Base-by-base conservation (phyloP, 2,888 invertebrate genomes). In the Microchrysa polita region DNA sequence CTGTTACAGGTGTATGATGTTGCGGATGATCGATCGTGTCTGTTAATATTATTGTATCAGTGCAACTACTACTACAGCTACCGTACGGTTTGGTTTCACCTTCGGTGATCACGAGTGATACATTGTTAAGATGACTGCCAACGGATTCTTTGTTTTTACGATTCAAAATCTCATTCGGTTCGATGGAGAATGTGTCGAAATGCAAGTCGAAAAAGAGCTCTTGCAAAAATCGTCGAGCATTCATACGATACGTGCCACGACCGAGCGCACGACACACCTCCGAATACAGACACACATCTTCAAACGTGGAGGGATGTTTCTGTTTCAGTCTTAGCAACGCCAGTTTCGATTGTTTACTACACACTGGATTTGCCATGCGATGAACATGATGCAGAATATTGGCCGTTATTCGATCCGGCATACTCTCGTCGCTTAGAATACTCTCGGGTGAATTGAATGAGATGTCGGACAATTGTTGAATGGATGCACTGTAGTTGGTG, bases 281-380 rank as follows among this genome's bases (percentile, higher is more conserved):
- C 0, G 96, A 96, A 86, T 96, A 98, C 18, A 97, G 88, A 84
- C 98, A 98, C 74, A 94, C 87, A 81, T 95, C 95, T 85, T 94
- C 90, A 85, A 93, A 93, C 76, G 90, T 86, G 42, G 89, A 88
- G 2, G 93, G 91, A 83, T 92, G 88, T 48, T 89, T 88, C 80
- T 93, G 93, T 80, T 92, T 92, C 74, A 91, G 84, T 75, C 91
- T 89, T 16, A 97, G 87, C 76, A 97, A 86, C 18, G 92, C 90
- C 81, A 94, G 92, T 79, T 94, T 94, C 53, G 95, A 92, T 82
- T 93, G 90, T 78, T 92, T 92, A 77, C 90, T 90, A 81, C 92
- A 91, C 12, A 93, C 90, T 57, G 94, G 93, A 85, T 93, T 94
- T 44, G 92, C 90, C 80, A 95, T 86, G 76, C 91, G 90, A 79